Percentiles rank a stretch among this genome's conserved stretches.
Evolutionary conservation across 2,797 vertebrate genomes (phyloP).

Genomic region (Melanotaenia nigrans): DNA sequence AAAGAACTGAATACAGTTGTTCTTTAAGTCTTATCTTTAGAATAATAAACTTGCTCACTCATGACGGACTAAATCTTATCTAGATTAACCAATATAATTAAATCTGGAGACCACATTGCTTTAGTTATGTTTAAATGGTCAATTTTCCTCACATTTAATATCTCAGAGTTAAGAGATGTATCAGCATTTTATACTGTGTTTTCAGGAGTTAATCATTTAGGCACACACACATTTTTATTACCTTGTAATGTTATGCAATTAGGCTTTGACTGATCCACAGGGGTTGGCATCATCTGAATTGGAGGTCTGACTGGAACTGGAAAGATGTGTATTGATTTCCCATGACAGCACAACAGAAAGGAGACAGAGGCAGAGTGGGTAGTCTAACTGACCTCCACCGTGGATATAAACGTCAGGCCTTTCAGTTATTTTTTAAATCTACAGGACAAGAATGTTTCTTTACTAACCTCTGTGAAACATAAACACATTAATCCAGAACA

Average conservation of each 20-base stretch:
- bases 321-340: constrained; percentile 39
- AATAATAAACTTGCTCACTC: constrained; percentile 5
- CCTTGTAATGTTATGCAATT: constrained; percentile 22
- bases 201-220: neutral
- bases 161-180: neutral
- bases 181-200: neutral
- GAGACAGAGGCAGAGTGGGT: constrained; percentile 8
- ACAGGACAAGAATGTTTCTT: neutral
- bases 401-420: constrained; percentile 17
- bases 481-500: neutral
- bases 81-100: neutral
- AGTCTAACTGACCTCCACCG: constrained; percentile 28
- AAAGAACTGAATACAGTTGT: neutral
- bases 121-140: neutral
- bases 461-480: neutral
- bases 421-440: neutral
- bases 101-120: neutral
- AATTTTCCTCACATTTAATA: neutral
- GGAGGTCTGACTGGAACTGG: constrained; percentile 10
- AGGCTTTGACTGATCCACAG: constrained; percentile 2
- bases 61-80: neutral
- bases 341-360: constrained; percentile 6
- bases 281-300: constrained; percentile 24
- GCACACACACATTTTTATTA: constrained; percentile 4
- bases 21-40: constrained; percentile 1